These are phyloP conservation scores for Mimachlamys varia DNA, from an alignment of 2,888 invertebrate genomes.

Conservation along the genomic window DNA sequence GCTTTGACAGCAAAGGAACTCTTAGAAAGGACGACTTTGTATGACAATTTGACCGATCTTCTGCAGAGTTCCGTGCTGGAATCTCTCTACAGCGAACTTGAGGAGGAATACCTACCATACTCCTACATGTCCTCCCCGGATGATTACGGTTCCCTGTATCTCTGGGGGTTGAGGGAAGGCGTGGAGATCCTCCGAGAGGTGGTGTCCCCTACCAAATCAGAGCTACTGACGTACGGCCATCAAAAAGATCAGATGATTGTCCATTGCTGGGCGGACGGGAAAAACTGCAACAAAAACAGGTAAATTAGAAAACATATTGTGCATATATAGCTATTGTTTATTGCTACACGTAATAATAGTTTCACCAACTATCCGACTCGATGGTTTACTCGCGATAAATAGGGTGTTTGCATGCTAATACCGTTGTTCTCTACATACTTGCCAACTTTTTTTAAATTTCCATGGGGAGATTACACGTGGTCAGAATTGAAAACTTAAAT, in stretches of 20 bases:
- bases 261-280: conserved; percentile 33
- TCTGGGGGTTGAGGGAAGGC: conserved; percentile 37
- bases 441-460: no score
- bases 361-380: no score
- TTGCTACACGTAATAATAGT: no score
- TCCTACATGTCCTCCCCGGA: conserved; percentile 39
- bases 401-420: no score
- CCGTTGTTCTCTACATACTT: no score
- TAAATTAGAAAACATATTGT: background rate
- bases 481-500: no score
- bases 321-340: no score
- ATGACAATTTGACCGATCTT: background rate
- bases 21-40: background rate
- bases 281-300: conserved; percentile 28
- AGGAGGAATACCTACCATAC: conserved; percentile 43
- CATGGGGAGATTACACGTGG: no score
- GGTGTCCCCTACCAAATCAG: conserved; percentile 40
- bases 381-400: no score
- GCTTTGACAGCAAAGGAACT: background rate
- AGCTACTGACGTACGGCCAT: conserved; percentile 41
- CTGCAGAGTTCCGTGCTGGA: background rate
- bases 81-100: conserved; percentile 18
- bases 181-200: conserved; percentile 39
- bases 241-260: conserved; percentile 38
- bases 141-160: conserved; percentile 44